Base-by-base conservation (phyloP, 2,797 vertebrate species). In the Oreochromis mossambicus region DNA sequence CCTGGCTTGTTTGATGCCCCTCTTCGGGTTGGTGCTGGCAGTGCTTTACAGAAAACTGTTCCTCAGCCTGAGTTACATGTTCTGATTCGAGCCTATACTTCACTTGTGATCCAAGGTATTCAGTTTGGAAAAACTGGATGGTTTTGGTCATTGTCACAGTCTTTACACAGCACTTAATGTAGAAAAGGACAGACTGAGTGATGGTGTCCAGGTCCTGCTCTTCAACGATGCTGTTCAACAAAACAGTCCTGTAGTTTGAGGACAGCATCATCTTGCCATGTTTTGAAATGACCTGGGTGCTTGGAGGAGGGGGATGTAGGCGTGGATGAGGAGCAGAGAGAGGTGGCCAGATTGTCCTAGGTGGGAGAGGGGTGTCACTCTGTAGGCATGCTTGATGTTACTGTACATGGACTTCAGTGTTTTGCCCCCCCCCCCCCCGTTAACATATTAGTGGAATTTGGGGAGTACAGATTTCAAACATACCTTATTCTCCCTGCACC, bases 191-290 rank as follows among this genome's bases (percentile, higher is more conserved):
- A n/a, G n/a, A n/a, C 21, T 54, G 12, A 13, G 51, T 54, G 1
- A 24, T 54, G 51, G 12, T 54, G 11, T 3, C 51, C 51, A 54
- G n/a, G 51, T 54, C 51, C 21, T 54, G 51, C 51, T 54, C 6
- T 54, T 52, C 51, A 52, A 6, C 0, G 0, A 52, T 21, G n/a
- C 51, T 52, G 11, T 54, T 24, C 52, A 54, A 54, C 21, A 54
- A 24, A 55, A 55, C 52, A 55, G 21, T 55, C 52, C 52, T 5
- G 52, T 55, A 26, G 52, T 6, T 26, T 5, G 12, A 55, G 52
- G 52, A 13, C 6, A 24, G 52, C 12, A 55, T 14, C 0, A 55
- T 55, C 52, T 55, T 2, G 2, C 52, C 52, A 0, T 55, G 52
- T 26, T 55, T 2, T 26, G 14, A 55, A 26, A 55, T 55, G 52